Evolutionary conservation across 2,797 vertebrate genomes (phyloP).

Genomic region (Crocodylus rhombifer): DNA sequence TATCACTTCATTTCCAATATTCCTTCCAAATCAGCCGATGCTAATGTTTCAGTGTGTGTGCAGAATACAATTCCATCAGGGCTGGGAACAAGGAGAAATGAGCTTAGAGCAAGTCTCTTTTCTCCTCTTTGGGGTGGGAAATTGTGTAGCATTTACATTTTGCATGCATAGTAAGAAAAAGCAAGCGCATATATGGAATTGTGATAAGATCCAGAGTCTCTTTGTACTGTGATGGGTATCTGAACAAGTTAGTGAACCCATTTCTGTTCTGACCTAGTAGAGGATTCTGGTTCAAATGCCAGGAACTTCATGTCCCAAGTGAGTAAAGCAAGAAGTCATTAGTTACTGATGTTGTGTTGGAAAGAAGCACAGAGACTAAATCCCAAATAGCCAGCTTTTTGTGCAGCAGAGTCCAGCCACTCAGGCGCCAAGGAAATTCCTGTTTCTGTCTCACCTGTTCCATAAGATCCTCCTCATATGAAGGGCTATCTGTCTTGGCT

Average conservation of each 20-base stretch:
- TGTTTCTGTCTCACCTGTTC: background rate
- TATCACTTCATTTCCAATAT: constrained; percentile 86
- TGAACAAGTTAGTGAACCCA: background rate
- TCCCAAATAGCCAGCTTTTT: background rate
- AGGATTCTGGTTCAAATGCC: background rate
- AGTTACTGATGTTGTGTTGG: background rate
- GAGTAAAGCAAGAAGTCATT: background rate
- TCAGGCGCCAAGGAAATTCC: background rate
- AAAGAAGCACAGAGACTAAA: background rate
- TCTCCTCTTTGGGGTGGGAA: constrained; percentile 9
- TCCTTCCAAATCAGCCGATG: constrained; percentile 84
- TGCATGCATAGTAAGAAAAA: background rate
- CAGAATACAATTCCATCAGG: constrained; percentile 75
- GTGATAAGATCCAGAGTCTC: background rate
- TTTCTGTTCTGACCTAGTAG: background rate
- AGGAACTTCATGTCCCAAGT: background rate
- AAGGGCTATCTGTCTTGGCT: background rate
- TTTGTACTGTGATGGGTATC: background rate
- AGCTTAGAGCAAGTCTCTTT: constrained; percentile 34
- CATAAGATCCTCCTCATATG: background rate
- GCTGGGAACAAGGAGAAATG: constrained; percentile 42
- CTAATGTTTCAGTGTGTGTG: constrained; percentile 82
- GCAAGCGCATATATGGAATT: background rate
- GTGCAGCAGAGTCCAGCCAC: background rate
- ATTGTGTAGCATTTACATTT: background rate